Conservation (phyloP, 92 coral and sea anemone species). For the Actinostola sp. region DNA sequence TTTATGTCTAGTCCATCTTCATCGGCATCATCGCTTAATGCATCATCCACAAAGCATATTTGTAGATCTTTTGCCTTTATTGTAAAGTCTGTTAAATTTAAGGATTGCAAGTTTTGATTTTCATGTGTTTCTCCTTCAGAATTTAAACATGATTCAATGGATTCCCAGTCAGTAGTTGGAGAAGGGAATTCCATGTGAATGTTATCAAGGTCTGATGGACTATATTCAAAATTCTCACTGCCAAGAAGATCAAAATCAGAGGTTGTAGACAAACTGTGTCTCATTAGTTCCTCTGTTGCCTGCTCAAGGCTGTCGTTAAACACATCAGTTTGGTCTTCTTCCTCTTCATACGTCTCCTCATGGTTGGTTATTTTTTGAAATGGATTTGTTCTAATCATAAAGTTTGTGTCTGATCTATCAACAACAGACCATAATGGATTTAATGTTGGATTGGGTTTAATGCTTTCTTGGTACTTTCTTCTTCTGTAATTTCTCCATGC, state of each 20-base stretch:
- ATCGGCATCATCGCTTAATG: slow-evolving; percentile 72
- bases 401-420: slow-evolving; percentile 7
- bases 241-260: slow-evolving; percentile 21
- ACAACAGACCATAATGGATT: slow-evolving; percentile 22
- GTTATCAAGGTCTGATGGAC: slow-evolving; percentile 53
- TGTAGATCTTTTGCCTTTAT: slow-evolving; percentile 83
- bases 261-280: not conserved
- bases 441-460: not conserved
- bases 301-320: slow-evolving; percentile 93
- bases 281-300: slow-evolving; percentile 53
- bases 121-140: slow-evolving; percentile 74
- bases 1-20: slow-evolving; percentile 91
- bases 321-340: slow-evolving; percentile 61
- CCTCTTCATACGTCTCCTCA: slow-evolving; percentile 40
- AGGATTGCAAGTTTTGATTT: slow-evolving; percentile 64
- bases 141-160: slow-evolving; percentile 88
- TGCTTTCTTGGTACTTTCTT: slow-evolving; percentile 20
- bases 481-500: slow-evolving; percentile 87
- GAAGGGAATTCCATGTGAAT: slow-evolving; percentile 86
- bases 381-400: slow-evolving; percentile 82
- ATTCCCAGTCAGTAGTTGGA: slow-evolving; percentile 97
- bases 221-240: slow-evolving; percentile 50
- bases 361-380: slow-evolving; percentile 51
- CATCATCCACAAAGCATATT: slow-evolving; percentile 92
- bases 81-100: slow-evolving; percentile 69